Evolutionary conservation across 2,113 vertebrate species (phyloP).

Genomic region (Spea bombifrons): DNA sequence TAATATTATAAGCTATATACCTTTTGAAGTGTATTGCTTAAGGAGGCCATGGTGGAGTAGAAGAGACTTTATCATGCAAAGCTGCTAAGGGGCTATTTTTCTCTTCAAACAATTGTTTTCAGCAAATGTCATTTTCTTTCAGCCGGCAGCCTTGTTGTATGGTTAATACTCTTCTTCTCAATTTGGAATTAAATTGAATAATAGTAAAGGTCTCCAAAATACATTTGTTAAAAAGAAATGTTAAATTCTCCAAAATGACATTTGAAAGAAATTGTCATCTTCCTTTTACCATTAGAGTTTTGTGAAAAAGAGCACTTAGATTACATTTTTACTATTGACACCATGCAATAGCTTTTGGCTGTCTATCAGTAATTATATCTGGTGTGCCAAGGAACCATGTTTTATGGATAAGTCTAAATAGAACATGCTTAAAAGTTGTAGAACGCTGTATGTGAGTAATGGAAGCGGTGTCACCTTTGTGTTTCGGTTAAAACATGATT

Average conservation of each 20-base stretch:
- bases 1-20: too few relatives aligned
- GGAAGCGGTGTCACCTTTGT: too few relatives aligned
- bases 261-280: background rate
- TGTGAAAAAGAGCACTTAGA: background rate
- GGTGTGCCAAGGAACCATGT: background rate
- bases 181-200: conserved; percentile 21
- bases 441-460: too few relatives aligned
- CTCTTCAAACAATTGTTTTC: conserved; percentile 18
- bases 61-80: conserved; percentile 5
- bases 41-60: background rate
- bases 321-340: conserved; percentile 22
- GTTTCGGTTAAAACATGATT: too few relatives aligned
- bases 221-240: conserved; percentile 1
- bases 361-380: conserved; percentile 18
- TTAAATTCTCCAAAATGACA: background rate
- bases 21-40: background rate
- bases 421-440: too few relatives aligned
- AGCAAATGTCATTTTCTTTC: conserved; percentile 15
- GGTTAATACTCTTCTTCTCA: conserved; percentile 22
- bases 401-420: conserved; percentile 3
- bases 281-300: background rate
- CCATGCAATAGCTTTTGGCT: conserved; percentile 5
- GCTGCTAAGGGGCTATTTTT: conserved; percentile 17
- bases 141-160: conserved; percentile 18
- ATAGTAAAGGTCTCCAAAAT: conserved; percentile 5